A percentile compares a stretch with the other conserved stretches of the same genome.
Evolutionary conservation across 2,888 invertebrate species (phyloP).

Genomic region (Nephrocerus scutellatus): DNA sequence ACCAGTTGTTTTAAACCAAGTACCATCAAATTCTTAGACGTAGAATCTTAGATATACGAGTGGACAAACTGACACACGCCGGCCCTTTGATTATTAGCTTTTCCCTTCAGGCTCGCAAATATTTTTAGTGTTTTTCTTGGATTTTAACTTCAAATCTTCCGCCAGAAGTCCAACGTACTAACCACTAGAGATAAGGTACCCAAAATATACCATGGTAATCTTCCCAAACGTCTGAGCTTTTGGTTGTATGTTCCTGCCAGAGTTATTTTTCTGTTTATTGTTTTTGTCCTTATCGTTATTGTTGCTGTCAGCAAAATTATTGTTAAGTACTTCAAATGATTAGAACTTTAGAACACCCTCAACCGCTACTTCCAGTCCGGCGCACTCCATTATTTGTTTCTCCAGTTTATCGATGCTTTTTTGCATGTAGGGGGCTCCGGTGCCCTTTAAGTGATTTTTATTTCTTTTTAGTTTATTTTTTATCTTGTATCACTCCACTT

Average conservation of each 20-base stretch:
- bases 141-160: too few relatives aligned
- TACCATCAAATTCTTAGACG: too few relatives aligned
- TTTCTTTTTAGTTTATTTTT: constrained; percentile 7
- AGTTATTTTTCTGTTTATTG: constrained; percentile 1
- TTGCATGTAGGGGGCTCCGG: constrained; percentile 6
- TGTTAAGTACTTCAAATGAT: neutral
- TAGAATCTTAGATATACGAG: too few relatives aligned
- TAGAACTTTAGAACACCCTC: constrained; percentile 3
- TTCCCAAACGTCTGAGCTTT: constrained; percentile 1
- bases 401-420: constrained; percentile 6
- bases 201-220: too few relatives aligned
- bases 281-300: neutral
- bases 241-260: neutral
- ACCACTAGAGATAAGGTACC: too few relatives aligned
- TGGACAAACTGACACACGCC: too few relatives aligned
- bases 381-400: constrained; percentile 3
- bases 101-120: too few relatives aligned
- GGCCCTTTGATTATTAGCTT: too few relatives aligned
- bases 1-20: too few relatives aligned
- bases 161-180: too few relatives aligned
- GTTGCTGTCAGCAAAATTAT: neutral
- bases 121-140: too few relatives aligned
- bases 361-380: constrained; percentile 6
- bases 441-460: constrained; percentile 7
- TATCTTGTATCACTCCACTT: constrained; percentile 8